These are phyloP conservation scores for Coreius guichenoti DNA, from an alignment of 2,797 vertebrate genomes.

Conservation along the genomic window DNA sequence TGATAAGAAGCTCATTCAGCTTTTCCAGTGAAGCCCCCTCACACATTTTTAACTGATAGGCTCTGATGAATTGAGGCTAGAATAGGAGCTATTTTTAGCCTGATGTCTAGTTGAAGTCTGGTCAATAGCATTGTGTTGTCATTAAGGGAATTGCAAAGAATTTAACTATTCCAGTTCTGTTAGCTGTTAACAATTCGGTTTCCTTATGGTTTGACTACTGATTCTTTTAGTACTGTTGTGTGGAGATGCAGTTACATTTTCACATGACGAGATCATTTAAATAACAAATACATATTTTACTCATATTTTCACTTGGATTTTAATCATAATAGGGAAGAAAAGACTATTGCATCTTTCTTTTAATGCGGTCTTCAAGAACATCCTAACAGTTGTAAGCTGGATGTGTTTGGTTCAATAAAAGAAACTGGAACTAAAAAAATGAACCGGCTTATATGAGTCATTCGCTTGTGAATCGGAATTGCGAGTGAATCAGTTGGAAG, in stretches of 20 bases:
- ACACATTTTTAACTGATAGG: constrained; percentile 44
- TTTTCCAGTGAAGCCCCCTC: constrained; percentile 33
- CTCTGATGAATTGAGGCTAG: constrained; percentile 46
- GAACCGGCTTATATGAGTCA: no score
- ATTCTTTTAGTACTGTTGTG: background rate
- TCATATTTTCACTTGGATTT: no score
- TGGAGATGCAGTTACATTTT: background rate
- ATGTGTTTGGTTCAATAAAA: background rate
- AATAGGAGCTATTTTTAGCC: constrained; percentile 50
- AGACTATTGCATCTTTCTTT: no score
- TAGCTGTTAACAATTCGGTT: background rate
- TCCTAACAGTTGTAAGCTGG: no score
- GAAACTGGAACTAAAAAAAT: background rate
- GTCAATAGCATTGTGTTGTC: constrained; percentile 20
- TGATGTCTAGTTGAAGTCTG: constrained; percentile 26
- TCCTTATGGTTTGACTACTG: background rate
- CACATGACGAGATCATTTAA: background rate
- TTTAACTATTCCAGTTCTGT: background rate
- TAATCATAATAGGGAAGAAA: no score
- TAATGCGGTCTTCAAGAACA: no score
- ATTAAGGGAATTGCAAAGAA: background rate
- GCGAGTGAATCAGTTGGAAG: no score
- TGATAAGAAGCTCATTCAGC: constrained; percentile 47
- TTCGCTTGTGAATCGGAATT: no score
- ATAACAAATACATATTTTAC: background rate